These are phyloP conservation scores for Hirundichthys speculiger DNA, from an alignment of 2,113 vertebrate species.

Conservation along the genomic window DNA sequence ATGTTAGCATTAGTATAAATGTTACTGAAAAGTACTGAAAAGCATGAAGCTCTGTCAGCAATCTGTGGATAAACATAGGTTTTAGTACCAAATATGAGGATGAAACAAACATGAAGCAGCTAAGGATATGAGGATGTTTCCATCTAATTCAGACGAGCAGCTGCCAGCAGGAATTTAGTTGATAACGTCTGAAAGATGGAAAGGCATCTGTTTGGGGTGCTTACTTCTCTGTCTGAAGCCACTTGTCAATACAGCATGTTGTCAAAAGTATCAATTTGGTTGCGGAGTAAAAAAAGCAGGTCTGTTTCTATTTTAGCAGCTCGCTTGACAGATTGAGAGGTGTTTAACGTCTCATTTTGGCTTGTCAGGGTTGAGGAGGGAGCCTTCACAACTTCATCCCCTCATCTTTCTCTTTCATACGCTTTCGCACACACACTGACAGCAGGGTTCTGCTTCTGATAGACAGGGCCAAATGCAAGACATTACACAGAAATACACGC, in stretches of 20 bases:
- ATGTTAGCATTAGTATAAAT: background rate
- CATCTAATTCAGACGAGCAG: conserved; percentile 73
- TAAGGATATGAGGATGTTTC: conserved; percentile 51
- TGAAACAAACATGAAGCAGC: conserved; percentile 40
- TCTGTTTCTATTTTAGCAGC: conserved; percentile 77
- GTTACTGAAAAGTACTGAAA: background rate
- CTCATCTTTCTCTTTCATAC: conserved; percentile 46
- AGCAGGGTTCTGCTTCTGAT: conserved; percentile 70
- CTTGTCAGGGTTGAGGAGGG: conserved; percentile 52
- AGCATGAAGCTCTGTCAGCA: background rate
- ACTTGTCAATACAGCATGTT: conserved; percentile 75
- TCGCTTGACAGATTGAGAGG: conserved; percentile 76
- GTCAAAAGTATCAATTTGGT: conserved; percentile 79
- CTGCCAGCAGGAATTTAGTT: conserved; percentile 72
- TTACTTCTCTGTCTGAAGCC: conserved; percentile 74
- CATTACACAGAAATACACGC: conserved; percentile 62
- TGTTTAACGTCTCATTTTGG: conserved; percentile 79
- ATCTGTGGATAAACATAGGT: conserved; percentile 31
- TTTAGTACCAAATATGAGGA: conserved; percentile 29
- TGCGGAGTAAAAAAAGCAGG: conserved; percentile 63
- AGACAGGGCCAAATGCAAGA: conserved; percentile 71
- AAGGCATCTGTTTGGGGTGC: conserved; percentile 69
- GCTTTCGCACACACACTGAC: conserved; percentile 50
- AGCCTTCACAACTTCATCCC: conserved; percentile 62
- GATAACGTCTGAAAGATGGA: conserved; percentile 65